A percentile compares a stretch with the other conserved stretches of the same genome.
These are phyloP conservation scores for Serranus cabrilla DNA, from an alignment of 2,797 vertebrate species.

Conservation along the genomic window DNA sequence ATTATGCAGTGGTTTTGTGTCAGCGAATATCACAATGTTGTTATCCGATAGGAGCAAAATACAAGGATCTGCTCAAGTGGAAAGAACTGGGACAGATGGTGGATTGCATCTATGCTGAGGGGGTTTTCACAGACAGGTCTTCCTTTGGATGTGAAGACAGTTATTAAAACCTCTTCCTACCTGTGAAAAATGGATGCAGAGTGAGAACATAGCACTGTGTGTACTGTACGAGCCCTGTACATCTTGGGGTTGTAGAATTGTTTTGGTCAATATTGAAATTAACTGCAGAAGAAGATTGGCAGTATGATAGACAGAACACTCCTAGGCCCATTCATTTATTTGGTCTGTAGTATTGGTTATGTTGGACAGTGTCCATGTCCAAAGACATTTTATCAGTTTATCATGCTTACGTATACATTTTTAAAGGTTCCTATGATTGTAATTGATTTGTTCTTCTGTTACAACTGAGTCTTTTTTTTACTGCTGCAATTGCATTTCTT, in stretches of 20 bases:
- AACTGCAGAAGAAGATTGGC: neutral
- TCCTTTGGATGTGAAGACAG: neutral
- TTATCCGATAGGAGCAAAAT: neutral
- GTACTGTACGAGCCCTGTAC: neutral
- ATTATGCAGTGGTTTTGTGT: neutral
- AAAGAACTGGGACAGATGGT: neutral
- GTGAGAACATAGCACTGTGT: neutral
- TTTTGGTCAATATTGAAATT: neutral
- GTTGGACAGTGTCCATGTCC: neutral
- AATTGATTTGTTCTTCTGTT: neutral
- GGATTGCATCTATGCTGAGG: neutral
- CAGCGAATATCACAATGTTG: neutral
- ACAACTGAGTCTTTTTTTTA: constrained; percentile 3
- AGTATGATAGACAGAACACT: neutral
- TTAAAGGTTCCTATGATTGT: constrained; percentile 11
- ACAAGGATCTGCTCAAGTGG: neutral
- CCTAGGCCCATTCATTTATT: neutral
- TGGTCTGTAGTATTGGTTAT: neutral
- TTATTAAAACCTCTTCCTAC: too few species aligned
- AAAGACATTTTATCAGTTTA: constrained; percentile 11
- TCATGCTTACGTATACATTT: neutral
- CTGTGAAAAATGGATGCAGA: neutral
- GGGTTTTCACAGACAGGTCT: neutral
- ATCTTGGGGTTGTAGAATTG: neutral
- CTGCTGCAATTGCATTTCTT: constrained; percentile 1